A percentile compares a stretch with the other conserved stretches of the same genome.
These are phyloP conservation scores for Clarias magur DNA, from an alignment of 2,113 vertebrate genomes.

Conservation along the genomic window DNA sequence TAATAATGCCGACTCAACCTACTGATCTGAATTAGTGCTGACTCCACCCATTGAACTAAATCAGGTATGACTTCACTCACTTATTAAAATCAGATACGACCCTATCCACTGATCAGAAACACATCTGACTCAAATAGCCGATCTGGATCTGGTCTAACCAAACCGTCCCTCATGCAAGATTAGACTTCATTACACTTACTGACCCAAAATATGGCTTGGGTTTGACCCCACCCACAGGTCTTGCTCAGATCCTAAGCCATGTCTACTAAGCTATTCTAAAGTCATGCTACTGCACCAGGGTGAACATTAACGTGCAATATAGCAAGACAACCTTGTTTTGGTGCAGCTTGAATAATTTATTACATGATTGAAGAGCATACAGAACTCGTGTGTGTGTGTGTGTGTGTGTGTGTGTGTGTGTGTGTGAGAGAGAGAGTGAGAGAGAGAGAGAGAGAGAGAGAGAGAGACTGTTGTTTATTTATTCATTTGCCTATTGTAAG, in stretches of 20 bases:
- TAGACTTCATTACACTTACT: not conserved
- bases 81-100: not conserved
- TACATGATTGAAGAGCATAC: not conserved
- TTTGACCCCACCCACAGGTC: not conserved
- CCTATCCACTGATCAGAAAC: not conserved
- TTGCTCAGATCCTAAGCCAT: not conserved
- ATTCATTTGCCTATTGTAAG: conserved; percentile 2
- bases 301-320: not conserved
- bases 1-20: not conserved
- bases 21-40: not conserved
- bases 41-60: not conserved
- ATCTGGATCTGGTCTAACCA: not conserved
- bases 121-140: not conserved
- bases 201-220: not conserved
- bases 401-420: conserved; percentile 6
- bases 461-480: not conserved
- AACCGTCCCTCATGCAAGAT: not conserved
- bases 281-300: not conserved
- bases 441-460: not conserved
- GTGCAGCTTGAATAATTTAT: conserved; percentile 7
- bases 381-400: not conserved
- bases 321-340: not conserved
- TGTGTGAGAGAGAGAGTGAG: not conserved
- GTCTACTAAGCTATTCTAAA: not conserved
- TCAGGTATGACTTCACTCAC: not conserved